Percentiles rank a stretch among this genome's conserved stretches.
These are phyloP conservation scores for Acronicta leporina DNA, from an alignment of 2,888 invertebrate genomes.

Conservation along the genomic window DNA sequence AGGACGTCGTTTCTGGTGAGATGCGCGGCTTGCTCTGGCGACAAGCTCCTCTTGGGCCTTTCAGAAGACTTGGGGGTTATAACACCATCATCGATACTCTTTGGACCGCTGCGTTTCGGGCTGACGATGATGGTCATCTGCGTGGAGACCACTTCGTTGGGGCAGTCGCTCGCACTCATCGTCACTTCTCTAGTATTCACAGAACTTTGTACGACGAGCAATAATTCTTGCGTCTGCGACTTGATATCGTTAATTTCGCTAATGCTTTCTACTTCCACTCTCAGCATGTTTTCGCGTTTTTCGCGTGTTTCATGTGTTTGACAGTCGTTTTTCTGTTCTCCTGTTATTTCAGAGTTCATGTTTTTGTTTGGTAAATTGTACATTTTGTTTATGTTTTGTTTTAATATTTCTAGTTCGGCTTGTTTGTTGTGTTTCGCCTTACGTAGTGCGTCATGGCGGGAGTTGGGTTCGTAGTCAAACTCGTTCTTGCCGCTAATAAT, in stretches of 20 bases:
- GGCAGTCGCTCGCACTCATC: constrained; percentile 38
- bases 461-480: constrained; percentile 6
- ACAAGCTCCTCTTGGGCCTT: constrained; percentile 28
- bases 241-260: constrained; percentile 57
- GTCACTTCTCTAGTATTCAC: constrained; percentile 51
- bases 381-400: constrained; percentile 67
- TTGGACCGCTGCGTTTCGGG: constrained; percentile 58
- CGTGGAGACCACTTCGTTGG: constrained; percentile 49
- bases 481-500: constrained; percentile 6
- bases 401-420: constrained; percentile 67
- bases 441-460: constrained; percentile 35
- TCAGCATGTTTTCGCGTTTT: constrained; percentile 63
- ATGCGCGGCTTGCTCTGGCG: constrained; percentile 56
- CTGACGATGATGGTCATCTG: constrained; percentile 73
- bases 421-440: constrained; percentile 50
- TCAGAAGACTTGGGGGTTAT: neutral
- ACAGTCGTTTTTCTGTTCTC: constrained; percentile 6
- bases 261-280: constrained; percentile 69
- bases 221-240: constrained; percentile 57
- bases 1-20: constrained; percentile 66
- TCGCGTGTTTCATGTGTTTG: constrained; percentile 37
- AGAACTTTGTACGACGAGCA: constrained; percentile 70
- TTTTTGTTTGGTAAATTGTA: constrained; percentile 59
- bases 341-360: constrained; percentile 1
- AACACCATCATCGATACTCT: constrained; percentile 1